Evolutionary conservation across 2,888 invertebrate genomes (phyloP).

Genomic region (Eupelmus urozonus): DNA sequence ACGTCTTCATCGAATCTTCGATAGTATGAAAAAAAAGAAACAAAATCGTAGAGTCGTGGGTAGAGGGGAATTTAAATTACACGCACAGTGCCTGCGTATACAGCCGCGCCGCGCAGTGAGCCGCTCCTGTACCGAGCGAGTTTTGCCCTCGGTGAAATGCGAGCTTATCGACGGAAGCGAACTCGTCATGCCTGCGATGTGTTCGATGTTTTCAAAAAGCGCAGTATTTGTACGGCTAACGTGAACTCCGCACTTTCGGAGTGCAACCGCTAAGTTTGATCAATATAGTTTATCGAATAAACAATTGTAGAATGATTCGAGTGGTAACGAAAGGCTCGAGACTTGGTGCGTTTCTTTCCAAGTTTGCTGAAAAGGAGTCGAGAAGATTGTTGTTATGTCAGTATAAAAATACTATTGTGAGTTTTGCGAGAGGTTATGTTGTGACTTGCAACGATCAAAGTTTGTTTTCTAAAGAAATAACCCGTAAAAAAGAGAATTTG

Average conservation of each 20-base stretch:
- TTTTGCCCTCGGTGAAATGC: neutral
- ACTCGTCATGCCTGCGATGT: neutral
- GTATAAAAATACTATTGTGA: neutral
- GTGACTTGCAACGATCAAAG: conserved; percentile 14
- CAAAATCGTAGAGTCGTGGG: conserved; percentile 9
- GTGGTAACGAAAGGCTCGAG: conserved; percentile 32
- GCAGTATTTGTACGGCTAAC: no score
- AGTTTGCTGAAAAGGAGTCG: neutral
- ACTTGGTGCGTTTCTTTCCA: neutral
- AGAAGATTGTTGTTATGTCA: conserved; percentile 10
- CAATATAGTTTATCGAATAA: conserved; percentile 58
- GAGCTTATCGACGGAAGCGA: conserved; percentile 39
- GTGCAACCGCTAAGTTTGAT: conserved; percentile 54
- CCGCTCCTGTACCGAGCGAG: conserved; percentile 9
- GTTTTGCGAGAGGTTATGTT: conserved; percentile 53
- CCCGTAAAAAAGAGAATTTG: neutral
- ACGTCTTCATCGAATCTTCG: conserved; percentile 30
- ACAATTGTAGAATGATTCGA: conserved; percentile 47
- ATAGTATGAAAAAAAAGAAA: conserved; percentile 40
- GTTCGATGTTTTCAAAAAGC: neutral
- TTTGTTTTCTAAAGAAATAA: conserved; percentile 6
- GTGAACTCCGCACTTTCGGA: neutral
- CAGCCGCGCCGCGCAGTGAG: neutral
- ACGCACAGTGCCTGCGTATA: neutral
- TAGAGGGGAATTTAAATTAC: conserved; percentile 44